These are phyloP conservation scores for Odontomyia ornata DNA, from an alignment of 2,888 invertebrate genomes.

Conservation along the genomic window DNA sequence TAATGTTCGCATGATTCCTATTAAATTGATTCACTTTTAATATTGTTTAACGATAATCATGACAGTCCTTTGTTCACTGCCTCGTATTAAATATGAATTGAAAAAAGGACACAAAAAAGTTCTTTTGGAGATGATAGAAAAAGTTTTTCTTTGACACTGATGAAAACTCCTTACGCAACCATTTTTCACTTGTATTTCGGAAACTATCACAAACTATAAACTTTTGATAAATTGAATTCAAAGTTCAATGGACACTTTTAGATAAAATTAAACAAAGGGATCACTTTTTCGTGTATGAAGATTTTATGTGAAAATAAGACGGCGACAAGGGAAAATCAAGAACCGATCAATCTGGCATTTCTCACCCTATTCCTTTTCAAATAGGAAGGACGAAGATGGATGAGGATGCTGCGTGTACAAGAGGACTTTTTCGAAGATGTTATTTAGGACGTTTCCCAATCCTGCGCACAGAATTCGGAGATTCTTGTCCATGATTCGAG, in stretches of 20 bases:
- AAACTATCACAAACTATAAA: neutral
- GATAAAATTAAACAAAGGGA: constrained; percentile 28
- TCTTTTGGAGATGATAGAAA: neutral
- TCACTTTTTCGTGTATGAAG: constrained; percentile 35
- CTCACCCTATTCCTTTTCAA: constrained; percentile 46
- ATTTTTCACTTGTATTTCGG: constrained; percentile 13
- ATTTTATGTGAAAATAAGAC: constrained; percentile 44
- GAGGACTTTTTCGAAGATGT: neutral
- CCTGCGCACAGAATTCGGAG: neutral
- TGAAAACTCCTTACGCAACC: constrained; percentile 35
- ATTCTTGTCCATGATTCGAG: constrained; percentile 1
- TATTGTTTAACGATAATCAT: neutral
- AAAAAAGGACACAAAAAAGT: no score
- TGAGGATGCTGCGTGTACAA: constrained; percentile 44
- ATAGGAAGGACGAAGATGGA: constrained; percentile 36
- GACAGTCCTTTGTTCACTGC: no score
- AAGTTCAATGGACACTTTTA: neutral
- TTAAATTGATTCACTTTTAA: neutral
- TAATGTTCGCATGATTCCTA: constrained; percentile 24
- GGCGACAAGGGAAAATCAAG: constrained; percentile 48
- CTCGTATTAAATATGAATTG: no score
- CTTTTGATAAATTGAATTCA: neutral
- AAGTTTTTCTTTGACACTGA: neutral
- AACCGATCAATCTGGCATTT: constrained; percentile 50
- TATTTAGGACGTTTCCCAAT: constrained; percentile 23